Evolutionary conservation across 2,797 vertebrate species (phyloP), one percentile per base, ranked within the genome.

Genomic region (Poeciliopsis paucimaculata): DNA sequence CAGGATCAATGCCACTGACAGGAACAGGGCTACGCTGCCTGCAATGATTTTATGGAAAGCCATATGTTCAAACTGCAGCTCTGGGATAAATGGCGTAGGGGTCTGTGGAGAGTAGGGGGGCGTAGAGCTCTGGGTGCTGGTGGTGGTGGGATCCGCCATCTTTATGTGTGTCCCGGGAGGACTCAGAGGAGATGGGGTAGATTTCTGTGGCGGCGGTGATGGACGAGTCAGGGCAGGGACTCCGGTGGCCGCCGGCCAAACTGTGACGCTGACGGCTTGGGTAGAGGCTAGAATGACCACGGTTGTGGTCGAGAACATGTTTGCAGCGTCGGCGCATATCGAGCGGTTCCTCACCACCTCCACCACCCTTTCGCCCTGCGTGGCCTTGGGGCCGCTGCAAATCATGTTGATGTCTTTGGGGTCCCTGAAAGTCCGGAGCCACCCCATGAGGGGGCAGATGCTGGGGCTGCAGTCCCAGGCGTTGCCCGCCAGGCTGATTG

Each of bases 31-130:
- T 90, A 99, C 98, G 0, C 98, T 97, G 68, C 98, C 98, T 0
- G 98, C 98, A 41, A 99, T 97, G 77, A 99, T 98, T 93, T 99
- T 99, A 93, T 99, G 98, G 88, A 99, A 98, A 31, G 97, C 96
- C 93, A 99, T 97, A 45, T 98, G 97, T 92, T 98, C 97, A 5
- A 98, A 97, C 28, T 97, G 97, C 11, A 96, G 95, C 85, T 98
- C 97, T 7, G 96, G 90, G 28, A 95, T 93, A 0, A 95, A 93
- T 1, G 90, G 72, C 6, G 94, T 76, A 0, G 91, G 71, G 47
- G 84, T 68, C 85, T 87, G 83, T 2, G 76, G 68, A 64, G 88
- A 82, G 73, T 70, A 41, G 74, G 84, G 64, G 0, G 73, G 78
- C 5, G 86, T 77, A 76, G 96, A 94, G 78, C 94, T 96, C 51